Evolutionary conservation across 2,113 vertebrate species (phyloP).

Genomic region (Scomber colias): DNA sequence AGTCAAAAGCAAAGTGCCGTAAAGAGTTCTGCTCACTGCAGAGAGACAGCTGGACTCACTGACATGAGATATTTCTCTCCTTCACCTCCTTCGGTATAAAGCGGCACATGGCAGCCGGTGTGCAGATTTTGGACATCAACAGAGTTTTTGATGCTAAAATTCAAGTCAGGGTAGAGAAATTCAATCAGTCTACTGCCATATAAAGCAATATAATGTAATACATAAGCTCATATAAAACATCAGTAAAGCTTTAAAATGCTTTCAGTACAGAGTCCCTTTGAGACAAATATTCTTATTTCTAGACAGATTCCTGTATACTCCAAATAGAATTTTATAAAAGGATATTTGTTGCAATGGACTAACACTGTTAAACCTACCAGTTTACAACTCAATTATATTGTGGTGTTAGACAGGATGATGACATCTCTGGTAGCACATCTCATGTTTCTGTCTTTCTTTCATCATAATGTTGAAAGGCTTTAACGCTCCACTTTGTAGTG

Average conservation of each 20-base stretch:
- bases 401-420: constrained; percentile 26
- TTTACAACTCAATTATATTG: constrained; percentile 35
- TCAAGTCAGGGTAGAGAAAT: neutral
- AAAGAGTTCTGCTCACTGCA: constrained; percentile 6
- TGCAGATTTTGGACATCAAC: constrained; percentile 12
- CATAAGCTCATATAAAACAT: too few species aligned
- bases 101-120: constrained; percentile 13
- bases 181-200: constrained; percentile 6
- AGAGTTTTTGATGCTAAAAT: constrained; percentile 5
- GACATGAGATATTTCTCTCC: constrained; percentile 11
- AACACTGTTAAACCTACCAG: neutral
- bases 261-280: neutral
- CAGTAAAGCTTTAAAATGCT: neutral
- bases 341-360: constrained; percentile 11
- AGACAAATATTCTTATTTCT: constrained; percentile 18
- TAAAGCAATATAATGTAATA: neutral
- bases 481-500: constrained; percentile 86
- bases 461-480: constrained; percentile 83
- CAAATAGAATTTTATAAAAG: constrained; percentile 25
- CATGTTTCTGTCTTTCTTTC: constrained; percentile 74
- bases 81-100: constrained; percentile 30
- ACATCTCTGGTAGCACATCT: constrained; percentile 24
- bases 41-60: constrained; percentile 18
- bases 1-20: constrained; percentile 16
- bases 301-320: neutral